phyloP scores from a whole-genome alignment of 1,140 invertebrate genomes.

The Lasioglossum albipes region DNA sequence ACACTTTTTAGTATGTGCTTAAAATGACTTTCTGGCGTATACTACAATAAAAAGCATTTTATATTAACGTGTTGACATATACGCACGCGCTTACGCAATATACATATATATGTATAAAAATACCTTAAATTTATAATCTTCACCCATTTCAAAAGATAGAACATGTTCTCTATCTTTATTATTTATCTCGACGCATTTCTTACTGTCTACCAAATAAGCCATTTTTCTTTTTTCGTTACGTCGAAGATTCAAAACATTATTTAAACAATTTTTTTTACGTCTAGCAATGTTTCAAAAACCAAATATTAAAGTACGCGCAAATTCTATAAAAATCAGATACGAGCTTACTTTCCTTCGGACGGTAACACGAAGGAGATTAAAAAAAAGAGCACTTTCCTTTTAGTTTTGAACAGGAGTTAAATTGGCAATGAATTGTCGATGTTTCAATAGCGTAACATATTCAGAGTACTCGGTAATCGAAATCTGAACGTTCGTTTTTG shows the following conservation, averaged over 20 bases:
- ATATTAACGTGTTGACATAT: neutral
- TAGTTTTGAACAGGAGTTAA: slow-evolving; percentile 44
- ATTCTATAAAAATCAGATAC: slow-evolving; percentile 25
- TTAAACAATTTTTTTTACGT: slow-evolving; percentile 16
- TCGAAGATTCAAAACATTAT: neutral
- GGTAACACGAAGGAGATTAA: slow-evolving; percentile 27
- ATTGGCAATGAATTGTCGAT: slow-evolving; percentile 50
- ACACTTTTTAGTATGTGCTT: slow-evolving; percentile 74
- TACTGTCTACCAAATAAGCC: slow-evolving; percentile 58
- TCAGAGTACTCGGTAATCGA: slow-evolving; percentile 16
- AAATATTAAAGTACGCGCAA: slow-evolving; percentile 16
- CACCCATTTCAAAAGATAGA: slow-evolving; percentile 61
- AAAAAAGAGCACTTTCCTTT: slow-evolving; percentile 25
- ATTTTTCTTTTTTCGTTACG: slow-evolving; percentile 53
- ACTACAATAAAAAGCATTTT: slow-evolving; percentile 63
- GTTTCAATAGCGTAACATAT: slow-evolving; percentile 21
- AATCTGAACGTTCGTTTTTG: neutral
- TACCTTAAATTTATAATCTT: slow-evolving; percentile 77
- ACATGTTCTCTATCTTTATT: slow-evolving; percentile 63
- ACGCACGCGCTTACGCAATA: neutral
- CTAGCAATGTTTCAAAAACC: slow-evolving; percentile 11
- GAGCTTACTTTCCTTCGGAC: slow-evolving; percentile 9
- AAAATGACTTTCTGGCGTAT: slow-evolving; percentile 72
- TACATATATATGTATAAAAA: slow-evolving; percentile 15
- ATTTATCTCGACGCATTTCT: slow-evolving; percentile 61